phyloP scores from a whole-genome alignment of 2,797 vertebrate species.

The Microctenopoma lineatum region DNA sequence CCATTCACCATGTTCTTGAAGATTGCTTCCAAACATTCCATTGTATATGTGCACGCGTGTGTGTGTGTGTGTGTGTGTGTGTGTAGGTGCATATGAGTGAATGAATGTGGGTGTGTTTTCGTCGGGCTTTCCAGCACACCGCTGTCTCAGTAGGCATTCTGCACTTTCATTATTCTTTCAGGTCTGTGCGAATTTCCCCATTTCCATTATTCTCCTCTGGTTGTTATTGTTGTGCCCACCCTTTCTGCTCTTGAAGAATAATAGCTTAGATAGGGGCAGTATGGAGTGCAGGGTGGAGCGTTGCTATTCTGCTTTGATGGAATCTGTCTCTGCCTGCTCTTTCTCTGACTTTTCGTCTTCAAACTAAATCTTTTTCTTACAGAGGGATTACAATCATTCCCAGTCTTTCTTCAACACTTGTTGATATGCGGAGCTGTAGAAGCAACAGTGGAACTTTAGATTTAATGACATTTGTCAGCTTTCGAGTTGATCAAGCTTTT shows the following conservation, averaged over 20 bases:
- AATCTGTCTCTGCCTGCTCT: conserved; percentile 28
- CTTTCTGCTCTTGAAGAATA: conserved; percentile 51
- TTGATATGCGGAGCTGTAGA: conserved; percentile 18
- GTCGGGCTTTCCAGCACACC: conserved; percentile 34
- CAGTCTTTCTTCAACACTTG: conserved; percentile 25
- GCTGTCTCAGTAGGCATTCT: conserved; percentile 57
- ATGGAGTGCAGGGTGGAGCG: conserved; percentile 25
- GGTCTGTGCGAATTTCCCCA: conserved; percentile 58
- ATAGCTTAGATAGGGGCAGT: conserved; percentile 53
- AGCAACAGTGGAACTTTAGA: conserved; percentile 2
- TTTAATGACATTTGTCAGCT: conserved; percentile 29
- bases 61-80: conserved; percentile 21
- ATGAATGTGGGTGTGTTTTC: conserved; percentile 40
- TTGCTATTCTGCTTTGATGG: conserved; percentile 21
- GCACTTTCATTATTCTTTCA: conserved; percentile 55
- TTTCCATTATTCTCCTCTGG: conserved; percentile 62
- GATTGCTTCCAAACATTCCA: conserved; percentile 53
- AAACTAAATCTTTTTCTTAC: conserved; percentile 29
- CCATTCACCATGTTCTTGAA: conserved; percentile 51
- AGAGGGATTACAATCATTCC: conserved; percentile 33
- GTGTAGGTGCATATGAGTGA: background rate
- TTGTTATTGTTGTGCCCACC: conserved; percentile 56
- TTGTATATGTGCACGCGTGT: conserved; percentile 22
- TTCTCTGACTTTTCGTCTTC: conserved; percentile 17
- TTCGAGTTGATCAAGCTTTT: background rate